Evolutionary conservation across 2,888 invertebrate species (phyloP).

Genomic region (Iphiclides podalirius): DNA sequence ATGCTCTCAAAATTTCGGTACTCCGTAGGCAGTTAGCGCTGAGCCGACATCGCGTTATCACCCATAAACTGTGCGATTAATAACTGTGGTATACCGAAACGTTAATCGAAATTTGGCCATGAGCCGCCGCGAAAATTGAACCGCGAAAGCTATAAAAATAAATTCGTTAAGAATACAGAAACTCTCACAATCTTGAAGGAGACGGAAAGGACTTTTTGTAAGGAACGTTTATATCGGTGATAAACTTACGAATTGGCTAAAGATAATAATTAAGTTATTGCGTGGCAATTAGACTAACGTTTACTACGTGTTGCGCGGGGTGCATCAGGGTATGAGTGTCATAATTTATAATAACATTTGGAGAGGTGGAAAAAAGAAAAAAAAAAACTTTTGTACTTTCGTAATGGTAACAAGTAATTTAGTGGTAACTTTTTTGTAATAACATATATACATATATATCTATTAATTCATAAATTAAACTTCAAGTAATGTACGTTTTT

Average conservation of each 20-base stretch:
- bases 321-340: slow-evolving; percentile 81
- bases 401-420: slow-evolving; percentile 69
- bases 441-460: slow-evolving; percentile 66
- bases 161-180: no score
- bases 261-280: slow-evolving; percentile 73
- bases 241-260: slow-evolving; percentile 76
- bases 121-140: no score
- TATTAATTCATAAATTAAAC: slow-evolving; percentile 65
- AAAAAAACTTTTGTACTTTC: slow-evolving; percentile 73
- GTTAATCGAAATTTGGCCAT: no score
- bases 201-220: slow-evolving; percentile 22
- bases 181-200: background rate
- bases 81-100: no score
- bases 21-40: slow-evolving; percentile 6
- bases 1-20: slow-evolving; percentile 26
- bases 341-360: slow-evolving; percentile 66
- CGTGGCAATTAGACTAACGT: slow-evolving; percentile 71
- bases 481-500: slow-evolving; percentile 72
- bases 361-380: background rate
- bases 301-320: slow-evolving; percentile 73
- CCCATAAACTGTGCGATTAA: no score
- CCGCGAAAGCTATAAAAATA: no score
- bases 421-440: slow-evolving; percentile 64
- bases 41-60: background rate
- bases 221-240: slow-evolving; percentile 51